These are phyloP conservation scores for Drosophila mercatorum DNA, from an alignment of 2,888 invertebrate species.

Conservation along the genomic window DNA sequence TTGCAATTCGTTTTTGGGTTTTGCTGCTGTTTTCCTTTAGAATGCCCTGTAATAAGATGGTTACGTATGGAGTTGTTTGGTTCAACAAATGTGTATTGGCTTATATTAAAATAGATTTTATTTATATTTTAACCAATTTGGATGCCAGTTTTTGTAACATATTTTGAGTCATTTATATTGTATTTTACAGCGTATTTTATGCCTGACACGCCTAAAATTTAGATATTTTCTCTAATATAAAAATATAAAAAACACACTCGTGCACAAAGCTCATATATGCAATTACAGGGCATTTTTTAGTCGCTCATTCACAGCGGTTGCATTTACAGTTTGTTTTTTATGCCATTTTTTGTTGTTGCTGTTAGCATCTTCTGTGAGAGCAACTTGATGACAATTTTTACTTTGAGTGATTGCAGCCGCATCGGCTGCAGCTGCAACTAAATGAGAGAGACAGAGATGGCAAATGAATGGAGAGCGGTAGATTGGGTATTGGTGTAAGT, in stretches of 20 bases:
- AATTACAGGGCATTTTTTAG: slow-evolving; percentile 11
- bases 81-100: background rate
- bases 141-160: no score
- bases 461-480: no score
- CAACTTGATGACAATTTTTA: slow-evolving; percentile 67
- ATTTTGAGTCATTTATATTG: no score
- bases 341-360: slow-evolving; percentile 25
- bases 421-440: slow-evolving; percentile 17
- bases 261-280: background rate
- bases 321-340: slow-evolving; percentile 19
- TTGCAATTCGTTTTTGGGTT: slow-evolving; percentile 67
- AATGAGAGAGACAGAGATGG: background rate
- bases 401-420: slow-evolving; percentile 69
- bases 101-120: background rate
- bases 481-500: background rate
- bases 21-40: slow-evolving; percentile 27
- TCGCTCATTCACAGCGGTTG: background rate
- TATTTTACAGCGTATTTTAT: background rate
- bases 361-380: slow-evolving; percentile 35
- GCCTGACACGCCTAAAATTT: background rate
- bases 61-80: background rate
- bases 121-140: background rate
- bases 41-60: slow-evolving; percentile 15
- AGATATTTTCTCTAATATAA: background rate
- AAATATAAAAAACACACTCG: background rate